Base-by-base conservation (phyloP, 2,113 vertebrate genomes). In the Pterophyllum scalare region DNA sequence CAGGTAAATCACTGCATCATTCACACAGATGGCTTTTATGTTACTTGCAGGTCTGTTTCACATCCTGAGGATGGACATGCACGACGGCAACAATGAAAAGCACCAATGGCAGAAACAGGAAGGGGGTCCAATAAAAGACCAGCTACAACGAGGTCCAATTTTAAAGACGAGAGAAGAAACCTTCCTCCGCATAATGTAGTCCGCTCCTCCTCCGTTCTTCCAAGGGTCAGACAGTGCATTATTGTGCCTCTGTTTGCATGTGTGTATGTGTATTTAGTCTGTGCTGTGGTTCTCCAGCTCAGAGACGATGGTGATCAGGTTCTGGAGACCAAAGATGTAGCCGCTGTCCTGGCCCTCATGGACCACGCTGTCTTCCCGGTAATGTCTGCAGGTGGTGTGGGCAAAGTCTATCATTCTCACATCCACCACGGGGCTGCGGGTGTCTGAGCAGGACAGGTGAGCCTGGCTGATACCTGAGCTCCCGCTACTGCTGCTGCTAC, bases 371-470 rank as follows among this genome's bases (percentile, higher is more conserved):
- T 98, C 97, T 91, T 98, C 97, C 20, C 96, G 95, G 24, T 97
- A 99, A 89, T 98, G 96, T 89, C 97, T 97, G 94, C 98, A 99
- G 11, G 98, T 99, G n/a, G 98, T 99, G 91, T 99, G 98, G 72
- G 98, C 98, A 89, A 99, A 99, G 95, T 99, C 97, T 43, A 98
- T 98, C 97, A 99, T 98, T 76, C 97, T 97, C 90, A 99, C 97
- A n/a, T 98, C 97, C 59, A 97, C 97, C 3, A 88, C 93, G 22
- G 96, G 95, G 79, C 91, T 3, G 94, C 93, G 19, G 94, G 95
- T 75, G 94, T 95, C 12, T 88, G 97, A 83, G 95, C 17, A 6
- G 95, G 84, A 60, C 80, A 78, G 19, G 33, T 46, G 31, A 60
- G 75, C 13, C 60, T 87, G 76, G 61, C 86, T 13, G 15, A 82